Conservation (phyloP, 35 echinoderm and acorn worm genomes). For the Lytechinus variegatus region DNA sequence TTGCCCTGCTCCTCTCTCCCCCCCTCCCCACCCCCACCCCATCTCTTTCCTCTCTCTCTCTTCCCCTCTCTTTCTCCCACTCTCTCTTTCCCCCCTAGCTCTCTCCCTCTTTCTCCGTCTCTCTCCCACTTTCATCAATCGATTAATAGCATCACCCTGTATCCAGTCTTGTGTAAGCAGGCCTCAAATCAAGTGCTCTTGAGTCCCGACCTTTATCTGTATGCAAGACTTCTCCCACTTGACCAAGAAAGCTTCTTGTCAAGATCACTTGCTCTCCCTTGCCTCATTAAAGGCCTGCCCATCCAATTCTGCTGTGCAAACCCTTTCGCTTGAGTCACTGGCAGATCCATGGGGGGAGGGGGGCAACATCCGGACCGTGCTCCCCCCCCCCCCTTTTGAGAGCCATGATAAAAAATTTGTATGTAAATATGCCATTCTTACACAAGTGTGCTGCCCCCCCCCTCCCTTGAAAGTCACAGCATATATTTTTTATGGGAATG, state of each 20-base stretch:
- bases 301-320: no score
- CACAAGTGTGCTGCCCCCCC: no score
- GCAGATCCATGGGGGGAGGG: no score
- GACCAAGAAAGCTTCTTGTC: neutral
- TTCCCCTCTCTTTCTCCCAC: neutral
- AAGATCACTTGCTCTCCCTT: neutral
- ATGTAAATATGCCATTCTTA: no score
- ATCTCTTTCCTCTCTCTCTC: neutral
- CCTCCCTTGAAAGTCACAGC: no score
- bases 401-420: no score
- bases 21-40: neutral
- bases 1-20: neutral
- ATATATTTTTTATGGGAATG: no score
- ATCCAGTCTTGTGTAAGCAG: neutral
- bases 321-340: no score
- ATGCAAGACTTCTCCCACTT: neutral
- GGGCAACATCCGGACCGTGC: no score
- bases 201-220: neutral
- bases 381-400: no score
- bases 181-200: neutral
- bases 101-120: neutral
- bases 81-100: no score
- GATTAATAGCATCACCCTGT: neutral
- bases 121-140: neutral
- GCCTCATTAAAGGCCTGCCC: neutral